Percentiles rank a stretch among this genome's conserved stretches.
Conservation (phyloP, 2,113 vertebrate species). For the Catharus bicknelli region DNA sequence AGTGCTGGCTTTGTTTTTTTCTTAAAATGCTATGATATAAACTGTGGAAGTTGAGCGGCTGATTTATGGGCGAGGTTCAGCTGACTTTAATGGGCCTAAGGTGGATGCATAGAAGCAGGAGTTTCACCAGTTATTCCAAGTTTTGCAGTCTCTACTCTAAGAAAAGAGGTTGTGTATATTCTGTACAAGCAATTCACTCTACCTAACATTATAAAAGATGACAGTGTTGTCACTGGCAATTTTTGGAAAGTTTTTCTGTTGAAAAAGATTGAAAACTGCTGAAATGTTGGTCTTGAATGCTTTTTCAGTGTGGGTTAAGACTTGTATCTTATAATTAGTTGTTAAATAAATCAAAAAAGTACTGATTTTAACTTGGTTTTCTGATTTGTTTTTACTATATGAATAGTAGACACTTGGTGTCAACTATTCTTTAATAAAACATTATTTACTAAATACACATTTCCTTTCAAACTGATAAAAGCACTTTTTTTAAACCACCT, state of each 20-base stretch:
- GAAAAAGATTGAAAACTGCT: neutral
- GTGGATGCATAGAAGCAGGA: neutral
- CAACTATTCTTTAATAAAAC: neutral
- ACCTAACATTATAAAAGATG: accelerated
- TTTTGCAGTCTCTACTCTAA: neutral
- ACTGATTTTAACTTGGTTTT: neutral
- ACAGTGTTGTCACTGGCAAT: neutral
- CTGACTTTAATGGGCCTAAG: neutral
- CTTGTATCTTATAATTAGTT: neutral
- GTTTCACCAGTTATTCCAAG: neutral
- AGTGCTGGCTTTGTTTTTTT: slow-evolving; percentile 2
- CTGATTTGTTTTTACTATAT: neutral
- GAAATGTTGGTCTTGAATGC: neutral
- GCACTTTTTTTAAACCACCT: neutral
- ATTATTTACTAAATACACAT: neutral
- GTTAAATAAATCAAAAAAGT: neutral
- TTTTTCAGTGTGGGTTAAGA: neutral
- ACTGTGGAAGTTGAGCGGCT: slow-evolving; percentile 1
- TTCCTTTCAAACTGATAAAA: neutral
- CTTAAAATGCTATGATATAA: slow-evolving; percentile 10
- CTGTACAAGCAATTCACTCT: accelerated
- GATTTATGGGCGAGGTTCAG: neutral
- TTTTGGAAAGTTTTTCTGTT: neutral
- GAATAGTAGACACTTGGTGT: neutral
- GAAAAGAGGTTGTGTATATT: neutral